Conservation (phyloP, 2,113 vertebrate species). For the Addax nasomaculatus region DNA sequence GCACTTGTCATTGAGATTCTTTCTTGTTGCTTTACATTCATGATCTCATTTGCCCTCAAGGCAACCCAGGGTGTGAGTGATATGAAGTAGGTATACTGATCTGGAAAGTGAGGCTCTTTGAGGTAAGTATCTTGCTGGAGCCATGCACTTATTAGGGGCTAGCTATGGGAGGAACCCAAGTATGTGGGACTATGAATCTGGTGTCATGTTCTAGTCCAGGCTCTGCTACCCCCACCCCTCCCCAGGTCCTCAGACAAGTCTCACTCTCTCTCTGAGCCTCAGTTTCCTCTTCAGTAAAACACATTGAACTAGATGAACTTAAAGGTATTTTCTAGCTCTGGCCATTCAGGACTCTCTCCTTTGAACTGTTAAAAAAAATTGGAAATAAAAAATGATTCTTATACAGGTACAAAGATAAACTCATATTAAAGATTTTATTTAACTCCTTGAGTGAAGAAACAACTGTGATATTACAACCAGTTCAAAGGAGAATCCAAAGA, state of each 20-base stretch:
- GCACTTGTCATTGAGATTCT: neutral
- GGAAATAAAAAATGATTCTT: neutral
- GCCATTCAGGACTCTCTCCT: neutral
- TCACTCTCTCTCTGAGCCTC: neutral
- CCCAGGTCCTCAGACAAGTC: neutral
- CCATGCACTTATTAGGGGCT: too few relatives aligned
- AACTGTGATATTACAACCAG: neutral
- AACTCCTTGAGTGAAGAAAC: neutral
- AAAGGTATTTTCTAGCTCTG: neutral
- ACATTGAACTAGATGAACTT: neutral
- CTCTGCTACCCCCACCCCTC: neutral
- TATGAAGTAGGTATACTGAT: neutral
- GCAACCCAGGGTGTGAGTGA: neutral
- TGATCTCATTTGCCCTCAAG: neutral
- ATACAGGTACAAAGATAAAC: neutral
- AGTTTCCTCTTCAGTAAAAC: neutral
- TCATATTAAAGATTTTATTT: neutral
- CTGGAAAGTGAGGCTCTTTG: neutral
- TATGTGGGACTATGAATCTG: neutral
- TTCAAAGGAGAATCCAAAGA: neutral
- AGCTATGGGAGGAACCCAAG: neutral
- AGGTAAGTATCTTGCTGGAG: neutral
- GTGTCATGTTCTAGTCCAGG: neutral
- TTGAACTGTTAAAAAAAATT: neutral
- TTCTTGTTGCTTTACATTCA: neutral